Conservation (phyloP, 1,140 invertebrate species). For the Cotesia chilonis region DNA sequence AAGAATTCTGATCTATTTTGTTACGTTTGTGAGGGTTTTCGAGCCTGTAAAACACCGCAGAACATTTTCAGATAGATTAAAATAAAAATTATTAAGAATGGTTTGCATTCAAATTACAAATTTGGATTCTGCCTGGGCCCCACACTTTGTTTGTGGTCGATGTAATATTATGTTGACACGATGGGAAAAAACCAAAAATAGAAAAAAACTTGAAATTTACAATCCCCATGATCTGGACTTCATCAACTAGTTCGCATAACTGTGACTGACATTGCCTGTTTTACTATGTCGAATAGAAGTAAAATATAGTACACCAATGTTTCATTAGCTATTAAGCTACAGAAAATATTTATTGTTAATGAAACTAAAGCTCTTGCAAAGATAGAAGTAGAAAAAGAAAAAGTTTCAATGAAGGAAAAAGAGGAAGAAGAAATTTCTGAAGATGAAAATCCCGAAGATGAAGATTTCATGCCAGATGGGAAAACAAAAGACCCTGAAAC, state of each 20-base stretch:
- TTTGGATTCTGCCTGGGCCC: too few species aligned
- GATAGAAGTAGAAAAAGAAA: neutral
- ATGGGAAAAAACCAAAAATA: neutral
- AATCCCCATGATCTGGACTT: neutral
- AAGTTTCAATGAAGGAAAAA: neutral
- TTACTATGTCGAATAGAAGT: neutral
- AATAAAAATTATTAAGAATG: neutral
- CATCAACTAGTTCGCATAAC: neutral
- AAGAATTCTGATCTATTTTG: neutral
- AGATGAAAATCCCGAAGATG: neutral
- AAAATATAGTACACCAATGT: neutral
- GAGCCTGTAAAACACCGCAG: neutral
- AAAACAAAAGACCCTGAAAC: neutral
- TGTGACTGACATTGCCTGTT: neutral
- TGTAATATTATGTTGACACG: neutral
- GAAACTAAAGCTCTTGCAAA: neutral
- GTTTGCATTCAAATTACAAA: too few species aligned
- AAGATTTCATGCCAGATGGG: neutral
- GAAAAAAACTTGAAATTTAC: neutral
- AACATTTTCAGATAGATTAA: constrained; percentile 1
- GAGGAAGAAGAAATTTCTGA: neutral
- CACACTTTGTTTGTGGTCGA: neutral
- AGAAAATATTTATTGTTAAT: neutral
- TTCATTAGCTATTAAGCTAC: neutral
- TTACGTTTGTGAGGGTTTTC: neutral